These are phyloP conservation scores for Epistrophe eligans DNA, from an alignment of 2,888 invertebrate genomes.

Conservation along the genomic window DNA sequence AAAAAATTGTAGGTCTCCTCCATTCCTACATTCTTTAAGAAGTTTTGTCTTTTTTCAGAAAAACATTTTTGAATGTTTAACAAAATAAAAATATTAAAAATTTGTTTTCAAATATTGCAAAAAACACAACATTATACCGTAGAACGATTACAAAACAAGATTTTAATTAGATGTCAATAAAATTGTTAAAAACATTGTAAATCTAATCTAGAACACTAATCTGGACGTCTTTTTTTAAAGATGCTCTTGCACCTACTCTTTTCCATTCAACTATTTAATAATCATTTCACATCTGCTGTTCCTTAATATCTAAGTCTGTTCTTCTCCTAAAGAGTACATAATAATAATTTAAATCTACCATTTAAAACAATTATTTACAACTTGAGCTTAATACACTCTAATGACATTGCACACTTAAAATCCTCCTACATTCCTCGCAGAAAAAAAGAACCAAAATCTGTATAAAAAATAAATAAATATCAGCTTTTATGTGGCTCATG, in stretches of 20 bases:
- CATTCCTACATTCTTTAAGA: too few species aligned
- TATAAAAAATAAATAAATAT: not conserved
- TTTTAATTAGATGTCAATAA: too few species aligned
- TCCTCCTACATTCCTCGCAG: not conserved
- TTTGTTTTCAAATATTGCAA: too few species aligned
- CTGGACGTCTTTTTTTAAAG: too few species aligned
- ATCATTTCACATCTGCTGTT: not conserved
- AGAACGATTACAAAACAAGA: too few species aligned
- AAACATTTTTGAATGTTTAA: too few species aligned
- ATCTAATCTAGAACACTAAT: too few species aligned
- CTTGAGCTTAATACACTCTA: slow-evolving; percentile 1
- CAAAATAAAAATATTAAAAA: too few species aligned
- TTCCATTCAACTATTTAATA: not conserved
- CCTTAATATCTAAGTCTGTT: not conserved
- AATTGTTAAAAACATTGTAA: too few species aligned
- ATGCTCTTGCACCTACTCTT: not conserved
- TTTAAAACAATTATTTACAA: slow-evolving; percentile 27
- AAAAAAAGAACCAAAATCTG: not conserved
- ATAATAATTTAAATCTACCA: slow-evolving; percentile 2
- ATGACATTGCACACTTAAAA: slow-evolving; percentile 1
- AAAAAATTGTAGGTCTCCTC: too few species aligned
- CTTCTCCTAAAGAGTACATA: not conserved
- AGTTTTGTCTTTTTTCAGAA: too few species aligned
- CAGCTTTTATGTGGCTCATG: not conserved
- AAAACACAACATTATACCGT: too few species aligned